These are phyloP conservation scores for Ramazzottius varieornatus DNA, from an alignment of 2,888 invertebrate species.

Conservation along the genomic window DNA sequence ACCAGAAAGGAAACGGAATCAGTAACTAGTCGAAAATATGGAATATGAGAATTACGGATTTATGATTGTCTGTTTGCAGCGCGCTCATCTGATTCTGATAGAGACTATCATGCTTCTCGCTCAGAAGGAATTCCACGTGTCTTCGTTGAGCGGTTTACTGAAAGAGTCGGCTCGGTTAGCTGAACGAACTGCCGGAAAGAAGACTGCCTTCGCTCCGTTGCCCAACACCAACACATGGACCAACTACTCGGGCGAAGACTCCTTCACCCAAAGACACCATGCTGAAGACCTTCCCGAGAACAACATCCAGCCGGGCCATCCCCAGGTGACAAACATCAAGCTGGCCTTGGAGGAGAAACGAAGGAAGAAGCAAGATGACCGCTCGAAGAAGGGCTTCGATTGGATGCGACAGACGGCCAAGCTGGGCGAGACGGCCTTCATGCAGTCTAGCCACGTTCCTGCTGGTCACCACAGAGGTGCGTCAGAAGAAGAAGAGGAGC, in stretches of 20 bases:
- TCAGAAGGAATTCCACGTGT: neutral
- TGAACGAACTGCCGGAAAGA: neutral
- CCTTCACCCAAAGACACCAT: no score
- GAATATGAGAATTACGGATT: no score
- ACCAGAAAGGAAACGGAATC: no score
- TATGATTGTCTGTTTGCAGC: neutral
- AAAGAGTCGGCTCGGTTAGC: neutral
- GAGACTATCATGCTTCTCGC: neutral
- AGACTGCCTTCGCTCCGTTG: neutral
- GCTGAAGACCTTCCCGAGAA: neutral
- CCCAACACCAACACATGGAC: neutral
- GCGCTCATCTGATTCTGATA: neutral
- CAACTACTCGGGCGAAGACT: neutral
- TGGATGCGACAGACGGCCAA: neutral
- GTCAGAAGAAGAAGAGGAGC: conserved; percentile 3
- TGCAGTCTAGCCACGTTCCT: neutral
- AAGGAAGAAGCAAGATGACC: neutral
- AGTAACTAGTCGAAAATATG: no score
- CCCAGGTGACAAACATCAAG: neutral
- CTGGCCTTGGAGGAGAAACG: neutral
- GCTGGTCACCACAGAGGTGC: no score
- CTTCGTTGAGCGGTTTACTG: neutral
- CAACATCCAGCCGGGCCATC: neutral
- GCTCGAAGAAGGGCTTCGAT: neutral
- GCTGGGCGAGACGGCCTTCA: neutral